These are phyloP conservation scores for Colletes collaris DNA, from an alignment of 2,888 invertebrate species.

Conservation along the genomic window DNA sequence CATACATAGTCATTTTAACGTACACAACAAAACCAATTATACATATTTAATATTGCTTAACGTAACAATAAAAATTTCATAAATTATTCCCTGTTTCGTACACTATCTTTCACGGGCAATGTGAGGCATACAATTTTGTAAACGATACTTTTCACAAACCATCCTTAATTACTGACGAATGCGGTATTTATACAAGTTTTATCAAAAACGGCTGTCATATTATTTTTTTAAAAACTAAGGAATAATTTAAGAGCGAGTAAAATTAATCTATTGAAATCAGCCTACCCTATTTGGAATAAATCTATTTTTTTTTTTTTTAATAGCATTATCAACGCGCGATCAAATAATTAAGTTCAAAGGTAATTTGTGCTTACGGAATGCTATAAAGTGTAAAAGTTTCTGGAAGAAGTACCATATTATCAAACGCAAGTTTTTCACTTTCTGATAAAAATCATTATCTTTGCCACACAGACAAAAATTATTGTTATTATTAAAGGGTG, in stretches of 20 bases:
- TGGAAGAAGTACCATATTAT: slow-evolving; percentile 66
- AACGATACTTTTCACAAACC: slow-evolving; percentile 34
- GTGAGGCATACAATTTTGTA: slow-evolving; percentile 37
- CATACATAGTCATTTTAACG: slow-evolving; percentile 70
- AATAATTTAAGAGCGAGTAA: slow-evolving; percentile 61
- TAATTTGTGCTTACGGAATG: slow-evolving; percentile 76
- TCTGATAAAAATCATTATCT: slow-evolving; percentile 50
- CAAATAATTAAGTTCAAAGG: slow-evolving; percentile 59
- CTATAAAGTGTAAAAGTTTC: slow-evolving; percentile 67
- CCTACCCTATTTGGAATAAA: slow-evolving; percentile 59
- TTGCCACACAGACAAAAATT: slow-evolving; percentile 40
- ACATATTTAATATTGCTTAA: slow-evolving; percentile 65
- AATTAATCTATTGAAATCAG: slow-evolving; percentile 60
- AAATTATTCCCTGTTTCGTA: slow-evolving; percentile 68
- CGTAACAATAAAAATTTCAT: slow-evolving; percentile 63
- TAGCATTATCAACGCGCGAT: slow-evolving; percentile 39
- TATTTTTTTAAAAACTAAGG: slow-evolving; percentile 59
- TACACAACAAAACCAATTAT: slow-evolving; percentile 67
- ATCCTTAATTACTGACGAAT: slow-evolving; percentile 30
- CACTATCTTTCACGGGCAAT: slow-evolving; percentile 26
- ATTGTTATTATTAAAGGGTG: slow-evolving; percentile 87
- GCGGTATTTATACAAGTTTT: slow-evolving; percentile 34
- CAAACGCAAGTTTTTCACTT: slow-evolving; percentile 41
- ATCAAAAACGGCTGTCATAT: slow-evolving; percentile 24
- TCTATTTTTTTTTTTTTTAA: slow-evolving; percentile 52